A percentile compares a stretch with the other conserved stretches of the same genome.
Conservation (phyloP, 2,113 vertebrate species). For the Takifugu bimaculatus region DNA sequence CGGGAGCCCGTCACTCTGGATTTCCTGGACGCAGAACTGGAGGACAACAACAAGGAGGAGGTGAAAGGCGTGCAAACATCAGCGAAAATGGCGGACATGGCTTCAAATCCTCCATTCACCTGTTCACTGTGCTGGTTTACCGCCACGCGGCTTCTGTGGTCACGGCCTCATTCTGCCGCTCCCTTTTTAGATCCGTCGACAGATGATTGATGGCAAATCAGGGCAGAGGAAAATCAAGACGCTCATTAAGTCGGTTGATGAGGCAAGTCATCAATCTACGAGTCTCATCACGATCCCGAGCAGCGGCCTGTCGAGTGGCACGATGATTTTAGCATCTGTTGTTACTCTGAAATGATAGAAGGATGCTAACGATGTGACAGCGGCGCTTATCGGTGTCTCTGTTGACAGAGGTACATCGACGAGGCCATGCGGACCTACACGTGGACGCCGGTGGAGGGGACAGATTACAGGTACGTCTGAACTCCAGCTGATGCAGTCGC, state of each 20-base stretch:
- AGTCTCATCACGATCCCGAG: conserved; percentile 48
- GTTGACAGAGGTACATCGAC: conserved; percentile 89
- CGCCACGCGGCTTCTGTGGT: not conserved
- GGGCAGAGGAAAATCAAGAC: conserved; percentile 91
- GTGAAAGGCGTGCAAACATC: conserved; percentile 62
- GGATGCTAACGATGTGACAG: conserved; percentile 1
- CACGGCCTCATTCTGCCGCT: not conserved
- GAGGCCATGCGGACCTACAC: conserved; percentile 90
- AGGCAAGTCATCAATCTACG: conserved; percentile 80
- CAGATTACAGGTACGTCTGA: conserved; percentile 90
- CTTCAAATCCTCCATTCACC: not conserved
- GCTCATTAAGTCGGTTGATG: conserved; percentile 92
- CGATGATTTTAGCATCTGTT: conserved; percentile 30
- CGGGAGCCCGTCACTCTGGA: conserved; percentile 93
- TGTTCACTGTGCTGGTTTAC: not conserved
- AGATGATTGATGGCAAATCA: conserved; percentile 90
- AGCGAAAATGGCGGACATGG: not conserved
- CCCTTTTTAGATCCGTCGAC: conserved; percentile 84
- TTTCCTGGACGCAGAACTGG: conserved; percentile 94
- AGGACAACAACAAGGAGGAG: conserved; percentile 92
- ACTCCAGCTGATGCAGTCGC: not conserved
- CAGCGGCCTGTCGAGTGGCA: conserved; percentile 34
- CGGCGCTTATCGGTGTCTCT: conserved; percentile 15
- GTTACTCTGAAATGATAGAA: conserved; percentile 21
- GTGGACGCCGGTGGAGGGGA: conserved; percentile 92